These are phyloP conservation scores for Thaumatotibia leucotreta DNA, from an alignment of 1,140 invertebrate genomes.

Conservation along the genomic window DNA sequence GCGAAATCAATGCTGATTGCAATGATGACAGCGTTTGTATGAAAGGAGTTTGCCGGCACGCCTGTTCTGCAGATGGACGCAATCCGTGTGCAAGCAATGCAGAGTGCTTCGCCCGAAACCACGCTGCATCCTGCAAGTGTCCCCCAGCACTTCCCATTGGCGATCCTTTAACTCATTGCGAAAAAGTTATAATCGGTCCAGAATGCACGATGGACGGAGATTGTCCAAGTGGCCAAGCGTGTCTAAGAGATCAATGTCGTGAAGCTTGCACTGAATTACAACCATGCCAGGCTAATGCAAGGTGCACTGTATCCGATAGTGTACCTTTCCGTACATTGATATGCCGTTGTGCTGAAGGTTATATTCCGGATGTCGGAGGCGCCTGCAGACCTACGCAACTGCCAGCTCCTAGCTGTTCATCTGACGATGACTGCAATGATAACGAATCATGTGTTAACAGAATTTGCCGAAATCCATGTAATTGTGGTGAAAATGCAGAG, in stretches of 20 bases:
- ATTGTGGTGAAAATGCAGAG: slow-evolving; percentile 89
- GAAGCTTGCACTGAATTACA: slow-evolving; percentile 86
- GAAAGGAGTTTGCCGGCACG: slow-evolving; percentile 84
- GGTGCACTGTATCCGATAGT: slow-evolving; percentile 88
- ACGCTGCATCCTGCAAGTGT: slow-evolving; percentile 85
- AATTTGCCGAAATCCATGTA: slow-evolving; percentile 90
- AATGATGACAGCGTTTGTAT: slow-evolving; percentile 83
- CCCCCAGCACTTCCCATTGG: slow-evolving; percentile 85
- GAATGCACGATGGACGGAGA: slow-evolving; percentile 88
- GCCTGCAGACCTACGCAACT: slow-evolving; percentile 85
- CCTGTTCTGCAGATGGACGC: slow-evolving; percentile 79
- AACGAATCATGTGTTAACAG: slow-evolving; percentile 90
- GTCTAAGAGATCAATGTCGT: slow-evolving; percentile 86
- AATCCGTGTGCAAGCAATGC: slow-evolving; percentile 88
- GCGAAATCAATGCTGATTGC: slow-evolving; percentile 86
- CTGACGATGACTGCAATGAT: slow-evolving; percentile 86
- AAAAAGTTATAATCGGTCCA: slow-evolving; percentile 77
- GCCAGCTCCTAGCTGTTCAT: slow-evolving; percentile 83
- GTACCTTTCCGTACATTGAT: slow-evolving; percentile 89
- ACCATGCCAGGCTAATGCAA: slow-evolving; percentile 83
- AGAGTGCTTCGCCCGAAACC: slow-evolving; percentile 86
- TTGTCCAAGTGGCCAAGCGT: slow-evolving; percentile 87
- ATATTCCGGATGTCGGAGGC: slow-evolving; percentile 85
- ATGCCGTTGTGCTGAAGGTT: slow-evolving; percentile 89
- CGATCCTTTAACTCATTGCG: slow-evolving; percentile 87